Conservation (phyloP, 2,797 vertebrate genomes). For the Pelochelys cantorii region DNA sequence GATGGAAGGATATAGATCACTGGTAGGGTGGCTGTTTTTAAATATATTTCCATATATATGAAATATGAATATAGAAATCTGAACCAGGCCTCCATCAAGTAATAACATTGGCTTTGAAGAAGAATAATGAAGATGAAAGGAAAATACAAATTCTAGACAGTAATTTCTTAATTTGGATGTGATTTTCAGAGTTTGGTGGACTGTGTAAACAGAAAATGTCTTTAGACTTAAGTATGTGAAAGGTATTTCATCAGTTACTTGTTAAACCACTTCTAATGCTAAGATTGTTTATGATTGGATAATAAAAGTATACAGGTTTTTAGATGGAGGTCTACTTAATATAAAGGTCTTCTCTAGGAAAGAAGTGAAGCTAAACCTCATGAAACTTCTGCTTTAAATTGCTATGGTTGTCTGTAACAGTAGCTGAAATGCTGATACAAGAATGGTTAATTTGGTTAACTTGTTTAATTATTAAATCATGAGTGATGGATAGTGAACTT, state of each 20-base stretch:
- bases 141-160: background rate
- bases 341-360: conserved; percentile 11
- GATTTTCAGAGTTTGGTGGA: conserved; percentile 10
- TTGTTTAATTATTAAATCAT: background rate
- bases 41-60: background rate
- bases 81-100: background rate
- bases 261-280: background rate
- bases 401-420: background rate
- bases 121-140: background rate
- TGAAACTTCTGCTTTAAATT: conserved; percentile 8
- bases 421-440: background rate
- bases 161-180: conserved; percentile 7
- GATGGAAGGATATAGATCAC: conserved; percentile 31
- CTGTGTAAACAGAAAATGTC: background rate
- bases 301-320: background rate
- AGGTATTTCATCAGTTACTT: conserved; percentile 9
- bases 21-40: background rate
- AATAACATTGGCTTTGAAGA: background rate
- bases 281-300: background rate
- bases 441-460: background rate
- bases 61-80: background rate
- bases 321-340: background rate
- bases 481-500: background rate
- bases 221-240: conserved; percentile 26
- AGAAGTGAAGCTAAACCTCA: conserved; percentile 1